phyloP scores from a whole-genome alignment of 1,140 invertebrate species.

The Psilanteris sp. region DNA sequence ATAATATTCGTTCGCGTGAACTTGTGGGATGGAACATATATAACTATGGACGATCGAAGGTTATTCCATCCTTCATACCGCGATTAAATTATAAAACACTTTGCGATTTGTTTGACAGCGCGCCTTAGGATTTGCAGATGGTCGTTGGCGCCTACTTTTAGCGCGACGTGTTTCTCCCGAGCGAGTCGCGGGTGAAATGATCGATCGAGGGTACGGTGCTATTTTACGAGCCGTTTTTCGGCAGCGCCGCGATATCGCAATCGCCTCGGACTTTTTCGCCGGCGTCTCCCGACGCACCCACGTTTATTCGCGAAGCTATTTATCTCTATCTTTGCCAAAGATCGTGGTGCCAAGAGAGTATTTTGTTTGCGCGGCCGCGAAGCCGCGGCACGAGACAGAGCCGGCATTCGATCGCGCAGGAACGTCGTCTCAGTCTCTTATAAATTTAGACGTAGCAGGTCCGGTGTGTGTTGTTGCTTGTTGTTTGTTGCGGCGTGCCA shows the following conservation, averaged over 20 bases:
- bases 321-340: constrained; percentile 56
- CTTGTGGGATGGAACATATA: no score
- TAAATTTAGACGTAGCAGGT: constrained; percentile 39
- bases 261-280: constrained; percentile 29
- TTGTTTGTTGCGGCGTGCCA: constrained; percentile 23
- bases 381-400: constrained; percentile 43
- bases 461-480: constrained; percentile 19
- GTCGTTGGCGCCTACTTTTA: no score
- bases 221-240: constrained; percentile 27
- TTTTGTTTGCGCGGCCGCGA: constrained; percentile 36
- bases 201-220: constrained; percentile 26
- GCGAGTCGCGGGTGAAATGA: constrained; percentile 29
- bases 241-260: constrained; percentile 11
- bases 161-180: no score
- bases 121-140: no score
- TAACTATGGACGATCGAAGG: no score
- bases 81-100: no score
- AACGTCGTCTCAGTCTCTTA: constrained; percentile 41
- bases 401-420: constrained; percentile 34
- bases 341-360: constrained; percentile 40
- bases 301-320: constrained; percentile 44
- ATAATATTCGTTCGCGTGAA: no score
- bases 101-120: no score
- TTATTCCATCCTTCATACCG: no score
- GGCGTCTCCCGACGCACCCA: constrained; percentile 39